These are phyloP conservation scores for Tapirus terrestris DNA, from an alignment of 2,113 vertebrate genomes.

Conservation along the genomic window DNA sequence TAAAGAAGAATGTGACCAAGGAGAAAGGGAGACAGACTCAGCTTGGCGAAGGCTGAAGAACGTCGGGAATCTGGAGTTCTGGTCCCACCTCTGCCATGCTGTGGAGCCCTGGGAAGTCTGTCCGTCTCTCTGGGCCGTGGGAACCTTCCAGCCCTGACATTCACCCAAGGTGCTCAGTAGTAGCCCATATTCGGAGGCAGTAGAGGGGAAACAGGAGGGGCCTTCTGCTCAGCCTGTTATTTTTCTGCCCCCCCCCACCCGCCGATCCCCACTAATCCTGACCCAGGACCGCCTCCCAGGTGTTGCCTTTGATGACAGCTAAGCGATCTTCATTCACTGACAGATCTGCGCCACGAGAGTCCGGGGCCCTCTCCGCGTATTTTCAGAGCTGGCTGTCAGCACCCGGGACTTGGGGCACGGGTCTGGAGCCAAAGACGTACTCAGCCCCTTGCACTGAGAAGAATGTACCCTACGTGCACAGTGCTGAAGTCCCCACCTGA, in stretches of 20 bases:
- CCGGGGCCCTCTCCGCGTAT: rapidly evolving
- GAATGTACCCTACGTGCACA: not conserved
- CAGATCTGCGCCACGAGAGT: not conserved
- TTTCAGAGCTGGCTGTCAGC: not conserved
- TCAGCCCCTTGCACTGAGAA: not conserved
- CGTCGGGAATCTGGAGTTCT: not conserved
- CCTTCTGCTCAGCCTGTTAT: not conserved
- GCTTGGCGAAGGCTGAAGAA: not conserved
- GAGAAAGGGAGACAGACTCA: not conserved
- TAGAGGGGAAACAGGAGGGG: not conserved
- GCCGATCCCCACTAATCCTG: too few relatives aligned
- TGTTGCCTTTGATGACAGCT: not conserved
- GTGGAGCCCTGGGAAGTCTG: too few relatives aligned
- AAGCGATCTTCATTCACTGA: too few relatives aligned
- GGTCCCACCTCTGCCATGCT: not conserved
- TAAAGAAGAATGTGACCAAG: not conserved
- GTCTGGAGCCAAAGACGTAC: not conserved
- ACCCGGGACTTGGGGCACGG: not conserved
- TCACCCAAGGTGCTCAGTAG: too few relatives aligned
- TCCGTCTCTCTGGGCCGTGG: not conserved
- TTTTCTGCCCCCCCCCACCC: not conserved
- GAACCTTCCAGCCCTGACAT: not conserved
- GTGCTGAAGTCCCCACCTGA: rapidly evolving
- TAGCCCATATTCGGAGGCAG: not conserved
- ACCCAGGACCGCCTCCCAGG: not conserved